Evolutionary conservation across 2,113 vertebrate species (phyloP).

Genomic region (Periophthalmodon schlosseri): DNA sequence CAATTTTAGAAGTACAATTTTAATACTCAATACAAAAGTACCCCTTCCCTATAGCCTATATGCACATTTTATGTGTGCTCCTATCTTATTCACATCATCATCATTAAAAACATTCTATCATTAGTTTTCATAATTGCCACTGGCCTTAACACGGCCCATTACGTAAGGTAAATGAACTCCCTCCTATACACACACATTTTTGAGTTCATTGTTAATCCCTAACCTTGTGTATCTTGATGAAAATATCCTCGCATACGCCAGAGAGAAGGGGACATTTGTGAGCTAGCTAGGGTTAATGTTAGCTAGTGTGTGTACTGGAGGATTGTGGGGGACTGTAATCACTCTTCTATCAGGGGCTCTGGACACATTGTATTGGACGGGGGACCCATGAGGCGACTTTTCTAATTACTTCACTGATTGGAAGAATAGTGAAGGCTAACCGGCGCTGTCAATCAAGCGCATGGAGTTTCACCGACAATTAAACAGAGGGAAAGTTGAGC

Average conservation of each 20-base stretch:
- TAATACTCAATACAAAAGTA: background rate
- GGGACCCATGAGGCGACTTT: conserved; percentile 62
- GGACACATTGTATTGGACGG: conserved; percentile 69
- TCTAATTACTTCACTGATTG: conserved; percentile 75
- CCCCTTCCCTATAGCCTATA: background rate
- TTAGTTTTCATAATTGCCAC: background rate
- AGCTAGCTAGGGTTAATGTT: too few relatives aligned
- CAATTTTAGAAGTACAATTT: too few relatives aligned
- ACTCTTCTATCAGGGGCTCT: conserved; percentile 65
- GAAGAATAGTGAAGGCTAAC: conserved; percentile 69
- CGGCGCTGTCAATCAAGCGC: conserved; percentile 70
- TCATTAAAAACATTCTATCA: background rate
- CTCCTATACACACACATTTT: background rate
- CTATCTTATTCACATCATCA: background rate
- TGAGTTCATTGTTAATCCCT: background rate
- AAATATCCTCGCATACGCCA: background rate
- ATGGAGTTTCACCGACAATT: conserved; percentile 46
- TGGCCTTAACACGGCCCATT: background rate
- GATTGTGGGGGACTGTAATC: conserved; percentile 53
- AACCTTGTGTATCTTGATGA: background rate
- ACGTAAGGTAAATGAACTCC: background rate
- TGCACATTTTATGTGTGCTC: background rate
- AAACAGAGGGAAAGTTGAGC: conserved; percentile 23
- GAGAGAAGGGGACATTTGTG: background rate
- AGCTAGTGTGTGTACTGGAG: background rate